Conservation (phyloP, 2,888 invertebrate species). For the Deilephila porcellus region DNA sequence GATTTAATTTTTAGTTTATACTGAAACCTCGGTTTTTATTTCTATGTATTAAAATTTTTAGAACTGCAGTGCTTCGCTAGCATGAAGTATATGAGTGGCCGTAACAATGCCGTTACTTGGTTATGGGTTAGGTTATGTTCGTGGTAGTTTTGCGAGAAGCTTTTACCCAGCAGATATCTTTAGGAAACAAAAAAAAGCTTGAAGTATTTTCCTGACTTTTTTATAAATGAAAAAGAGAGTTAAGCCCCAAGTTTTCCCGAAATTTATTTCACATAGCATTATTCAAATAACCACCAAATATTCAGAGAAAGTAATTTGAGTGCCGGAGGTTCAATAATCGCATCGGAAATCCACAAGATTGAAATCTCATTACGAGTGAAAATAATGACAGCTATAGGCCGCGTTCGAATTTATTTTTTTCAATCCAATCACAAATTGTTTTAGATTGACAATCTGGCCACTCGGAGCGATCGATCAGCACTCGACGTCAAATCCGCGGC, state of each 20-base stretch:
- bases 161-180: background rate
- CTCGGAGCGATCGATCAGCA: constrained; percentile 14
- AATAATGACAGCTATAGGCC: background rate
- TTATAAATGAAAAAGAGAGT: too few species aligned
- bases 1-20: too few species aligned
- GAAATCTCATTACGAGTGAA: constrained; percentile 19
- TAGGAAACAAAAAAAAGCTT: too few species aligned
- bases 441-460: constrained; percentile 25
- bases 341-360: constrained; percentile 1
- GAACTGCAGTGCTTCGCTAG: too few species aligned
- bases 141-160: background rate
- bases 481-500: constrained; percentile 9
- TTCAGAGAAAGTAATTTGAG: constrained; percentile 1
- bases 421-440: constrained; percentile 22
- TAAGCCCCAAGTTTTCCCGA: background rate
- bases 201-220: too few species aligned
- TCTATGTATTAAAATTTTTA: too few species aligned
- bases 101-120: too few species aligned
- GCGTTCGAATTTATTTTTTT: constrained; percentile 14
- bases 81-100: too few species aligned
- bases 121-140: background rate
- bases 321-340: background rate
- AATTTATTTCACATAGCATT: background rate
- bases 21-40: too few species aligned
- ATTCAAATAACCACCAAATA: background rate